Evolutionary conservation across 2,113 vertebrate genomes (phyloP).

Genomic region (Loxodonta africana): DNA sequence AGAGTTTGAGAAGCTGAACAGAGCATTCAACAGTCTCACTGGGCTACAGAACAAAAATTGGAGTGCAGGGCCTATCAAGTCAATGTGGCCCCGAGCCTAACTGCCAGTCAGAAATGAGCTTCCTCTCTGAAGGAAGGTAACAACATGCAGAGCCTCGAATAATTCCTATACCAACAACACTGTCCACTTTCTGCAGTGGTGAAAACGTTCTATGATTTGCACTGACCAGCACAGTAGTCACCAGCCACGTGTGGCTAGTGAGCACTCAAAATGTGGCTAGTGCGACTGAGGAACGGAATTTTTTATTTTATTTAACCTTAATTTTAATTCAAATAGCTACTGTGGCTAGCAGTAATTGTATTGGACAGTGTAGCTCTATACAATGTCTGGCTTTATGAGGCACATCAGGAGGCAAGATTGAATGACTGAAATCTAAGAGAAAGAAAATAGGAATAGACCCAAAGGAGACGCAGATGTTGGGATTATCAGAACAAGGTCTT

Average conservation of each 20-base stretch:
- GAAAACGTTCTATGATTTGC: background rate
- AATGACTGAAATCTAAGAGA: constrained; percentile 33
- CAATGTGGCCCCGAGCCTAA: background rate
- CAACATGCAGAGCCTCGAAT: background rate
- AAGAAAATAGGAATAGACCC: background rate
- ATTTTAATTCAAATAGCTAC: background rate
- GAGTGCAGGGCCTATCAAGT: background rate
- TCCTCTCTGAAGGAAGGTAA: background rate
- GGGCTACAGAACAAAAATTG: background rate
- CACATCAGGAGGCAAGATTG: background rate
- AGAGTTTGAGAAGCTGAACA: background rate
- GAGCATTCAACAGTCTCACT: background rate
- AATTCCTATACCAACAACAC: background rate
- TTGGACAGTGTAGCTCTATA: background rate
- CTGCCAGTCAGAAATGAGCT: background rate
- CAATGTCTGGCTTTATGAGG: background rate
- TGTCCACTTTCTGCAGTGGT: background rate
- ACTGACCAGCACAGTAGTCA: background rate
- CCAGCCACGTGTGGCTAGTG: background rate
- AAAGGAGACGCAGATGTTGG: background rate
- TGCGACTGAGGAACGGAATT: background rate
- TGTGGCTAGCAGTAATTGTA: background rate
- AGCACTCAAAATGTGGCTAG: background rate
- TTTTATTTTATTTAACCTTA: background rate
- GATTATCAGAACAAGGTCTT: background rate